phyloP scores from a whole-genome alignment of 2,113 vertebrate genomes.

The Pampusana beccarii region DNA sequence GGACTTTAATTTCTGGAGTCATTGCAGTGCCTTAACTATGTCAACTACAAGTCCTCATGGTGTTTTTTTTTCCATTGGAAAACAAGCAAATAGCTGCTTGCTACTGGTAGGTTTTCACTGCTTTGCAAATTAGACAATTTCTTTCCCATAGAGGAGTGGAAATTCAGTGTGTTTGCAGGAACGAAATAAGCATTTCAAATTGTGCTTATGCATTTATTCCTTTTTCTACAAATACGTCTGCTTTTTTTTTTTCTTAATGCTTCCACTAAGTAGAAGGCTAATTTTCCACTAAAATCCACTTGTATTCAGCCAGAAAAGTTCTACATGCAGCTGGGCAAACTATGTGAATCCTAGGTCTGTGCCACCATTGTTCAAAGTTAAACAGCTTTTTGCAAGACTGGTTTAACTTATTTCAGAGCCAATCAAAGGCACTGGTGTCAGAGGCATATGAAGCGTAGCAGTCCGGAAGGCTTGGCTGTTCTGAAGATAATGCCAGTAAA shows the following conservation, averaged over 20 bases:
- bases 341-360: background rate
- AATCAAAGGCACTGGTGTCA: background rate
- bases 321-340: background rate
- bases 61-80: background rate
- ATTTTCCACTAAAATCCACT: background rate
- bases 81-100: background rate
- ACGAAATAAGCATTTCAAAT: background rate
- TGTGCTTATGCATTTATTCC: background rate
- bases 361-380: too few species aligned
- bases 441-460: background rate
- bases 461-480: background rate
- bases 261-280: background rate
- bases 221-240: background rate
- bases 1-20: background rate
- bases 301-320: background rate
- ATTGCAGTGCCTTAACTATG: background rate
- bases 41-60: background rate
- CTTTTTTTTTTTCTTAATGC: background rate
- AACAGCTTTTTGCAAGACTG: background rate
- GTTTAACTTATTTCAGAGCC: background rate
- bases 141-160: background rate
- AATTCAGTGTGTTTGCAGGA: background rate
- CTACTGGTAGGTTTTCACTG: background rate
- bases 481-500: background rate
- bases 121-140: background rate